Base-by-base conservation (phyloP, 2,113 vertebrate species). In the Circaetus gallicus region DNA sequence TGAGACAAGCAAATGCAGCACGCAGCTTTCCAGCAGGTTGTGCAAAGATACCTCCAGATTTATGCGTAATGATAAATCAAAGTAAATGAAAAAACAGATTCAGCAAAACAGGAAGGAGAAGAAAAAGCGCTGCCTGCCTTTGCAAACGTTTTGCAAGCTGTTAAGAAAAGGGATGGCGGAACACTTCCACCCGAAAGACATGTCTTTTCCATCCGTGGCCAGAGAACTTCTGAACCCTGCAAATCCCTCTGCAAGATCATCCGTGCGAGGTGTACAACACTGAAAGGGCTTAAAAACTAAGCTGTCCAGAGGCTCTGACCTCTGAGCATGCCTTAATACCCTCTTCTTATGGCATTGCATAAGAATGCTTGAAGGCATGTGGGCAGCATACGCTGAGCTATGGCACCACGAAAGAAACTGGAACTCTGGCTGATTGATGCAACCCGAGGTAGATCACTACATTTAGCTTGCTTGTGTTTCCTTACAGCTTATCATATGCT, bases 221-320 rank as follows among this genome's bases (percentile, higher is more conserved):
- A 43, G 59, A 80, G 95, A 93, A 96, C 90, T 93, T 81, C 71
- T 90, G 90, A 94, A 94, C 88, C 55, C 59, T 3, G 8, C 63
- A 97, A 95, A 95, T 95, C 92, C 71, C 80, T 59, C 90, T 71
- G 85, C 67, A 31, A 94, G 87, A 96, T 95, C 95, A 95, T 96
- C 92, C 2, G 1, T 66, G 53, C 0, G 28, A 92, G 82, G 59
- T 67, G 82, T 63, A 90, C 1, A 2, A 43, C 88, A 70, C 92
- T 58, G 72, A 92, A 96, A 92, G 79, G 76, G 90, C 90, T 97
- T 97, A 94, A 94, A 96, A 93, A 83, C 93, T 92, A 96, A 97
- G 90, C 95, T 96, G 79, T 29, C 19, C 88, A 92, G 66, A 79
- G 79, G 88, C 82, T 96, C 55, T 89, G 93, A 93, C 71, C 93